phyloP scores from a whole-genome alignment of 1,140 invertebrate species.

The Cyclargus thomasi region DNA sequence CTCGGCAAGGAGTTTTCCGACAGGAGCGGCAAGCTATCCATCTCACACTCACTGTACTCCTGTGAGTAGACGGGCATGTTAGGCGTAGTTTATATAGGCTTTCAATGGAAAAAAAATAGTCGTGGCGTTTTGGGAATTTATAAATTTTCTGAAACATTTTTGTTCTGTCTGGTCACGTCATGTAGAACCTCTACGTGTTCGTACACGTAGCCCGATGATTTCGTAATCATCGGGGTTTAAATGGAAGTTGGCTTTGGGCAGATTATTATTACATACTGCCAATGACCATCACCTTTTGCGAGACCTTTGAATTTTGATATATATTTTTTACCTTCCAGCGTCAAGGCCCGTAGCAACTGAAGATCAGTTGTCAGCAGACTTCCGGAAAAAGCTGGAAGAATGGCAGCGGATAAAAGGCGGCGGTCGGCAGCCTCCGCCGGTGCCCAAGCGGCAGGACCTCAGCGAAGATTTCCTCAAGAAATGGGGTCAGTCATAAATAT shows the following conservation, averaged over 20 bases:
- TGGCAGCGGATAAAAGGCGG: slow-evolving; percentile 89
- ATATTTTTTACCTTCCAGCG: slow-evolving; percentile 27
- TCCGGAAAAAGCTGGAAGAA: slow-evolving; percentile 88
- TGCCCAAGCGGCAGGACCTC: slow-evolving; percentile 76
- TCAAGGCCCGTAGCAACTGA: slow-evolving; percentile 68
- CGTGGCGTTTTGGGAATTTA: too few species aligned
- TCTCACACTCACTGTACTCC: slow-evolving; percentile 16
- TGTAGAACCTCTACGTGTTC: too few species aligned
- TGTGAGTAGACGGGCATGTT: not conserved
- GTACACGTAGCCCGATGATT: too few species aligned
- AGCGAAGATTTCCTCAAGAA: slow-evolving; percentile 83
- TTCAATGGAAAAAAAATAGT: too few species aligned
- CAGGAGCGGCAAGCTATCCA: slow-evolving; percentile 46
- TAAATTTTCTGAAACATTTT: too few species aligned
- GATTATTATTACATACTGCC: too few species aligned
- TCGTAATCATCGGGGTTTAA: too few species aligned
- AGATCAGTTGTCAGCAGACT: slow-evolving; percentile 83
- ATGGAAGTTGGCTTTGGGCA: too few species aligned
- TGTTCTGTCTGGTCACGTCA: too few species aligned
- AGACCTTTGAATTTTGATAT: too few species aligned
- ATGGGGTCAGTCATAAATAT: slow-evolving; percentile 60
- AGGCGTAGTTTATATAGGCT: too few species aligned
- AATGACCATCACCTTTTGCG: too few species aligned
- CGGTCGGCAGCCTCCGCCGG: slow-evolving; percentile 56
- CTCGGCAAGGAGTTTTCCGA: slow-evolving; percentile 65